Evolutionary conservation across 2,888 invertebrate genomes (phyloP), one percentile per base, ranked within the genome.

Genomic region (Pogonocherus hispidulus): DNA sequence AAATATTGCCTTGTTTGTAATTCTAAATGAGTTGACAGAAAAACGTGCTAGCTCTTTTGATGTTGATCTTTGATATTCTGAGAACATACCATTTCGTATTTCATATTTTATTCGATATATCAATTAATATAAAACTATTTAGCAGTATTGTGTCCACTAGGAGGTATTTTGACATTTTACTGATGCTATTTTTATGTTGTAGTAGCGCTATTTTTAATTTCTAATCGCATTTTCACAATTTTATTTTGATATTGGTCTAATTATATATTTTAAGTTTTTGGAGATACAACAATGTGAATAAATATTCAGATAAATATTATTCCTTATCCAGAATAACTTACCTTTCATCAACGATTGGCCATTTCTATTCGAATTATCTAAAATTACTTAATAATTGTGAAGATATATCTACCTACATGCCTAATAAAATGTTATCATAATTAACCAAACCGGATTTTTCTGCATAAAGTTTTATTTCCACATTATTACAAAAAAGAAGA

Each of bases 1-100:
- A 66, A 66, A 66, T 60, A 66, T 60, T 54, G 59, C 66, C 60
- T 47, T 60, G 66, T 66, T 66, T 66, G 60, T 46, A 32, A 23
- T 54, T 66, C 54, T 35, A 54, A 54, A 54, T 22, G 35, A 54
- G 60, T 60, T 66, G 66, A 66, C 47, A 60, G 66, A 66, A 66
- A 66, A 66, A 66, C 47, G 66, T 66, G 60, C 59, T 18, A 22
- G 35, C 54, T 59, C 66, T 32, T 66, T 66, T 66, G 66, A 66
- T 56, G 66, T 47, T 46, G 60, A 49, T 60, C 60, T 59, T 66
- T 66, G 66, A 66, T 66, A 60, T 66, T 60, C 18, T 54, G 8
- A 23, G 46, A 60, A 59, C 54, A 54, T 32, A 44, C 22, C 35
- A 22, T 54, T 47, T 44, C 20, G 18, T 54, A 37, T 60, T 60